Conservation (phyloP, 2,113 vertebrate genomes). For the Ifrita kowaldi region DNA sequence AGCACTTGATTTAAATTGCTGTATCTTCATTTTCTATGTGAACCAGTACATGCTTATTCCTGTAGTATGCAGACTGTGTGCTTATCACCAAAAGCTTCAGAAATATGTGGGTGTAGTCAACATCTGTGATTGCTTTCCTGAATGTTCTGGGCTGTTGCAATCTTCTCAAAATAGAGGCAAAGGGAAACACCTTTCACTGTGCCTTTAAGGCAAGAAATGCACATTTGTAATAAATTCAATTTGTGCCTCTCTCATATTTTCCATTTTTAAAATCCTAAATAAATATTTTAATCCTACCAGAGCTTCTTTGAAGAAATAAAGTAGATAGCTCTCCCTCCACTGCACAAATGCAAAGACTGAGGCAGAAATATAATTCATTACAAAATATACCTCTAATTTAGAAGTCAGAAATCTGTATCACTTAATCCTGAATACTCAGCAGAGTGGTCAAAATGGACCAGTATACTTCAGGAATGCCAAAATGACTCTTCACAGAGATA, state of each 20-base stretch:
- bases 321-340: neutral
- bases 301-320: neutral
- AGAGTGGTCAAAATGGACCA: neutral
- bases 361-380: neutral
- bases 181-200: neutral
- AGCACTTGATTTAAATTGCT: constrained; percentile 8
- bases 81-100: constrained; percentile 31
- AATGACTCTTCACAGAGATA: neutral
- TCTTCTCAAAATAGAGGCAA: constrained; percentile 15
- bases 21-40: neutral
- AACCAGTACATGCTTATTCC: constrained; percentile 40
- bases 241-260: neutral
- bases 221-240: neutral
- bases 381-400: neutral
- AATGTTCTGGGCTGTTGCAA: neutral
- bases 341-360: neutral
- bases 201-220: neutral
- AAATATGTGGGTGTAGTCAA: constrained; percentile 45
- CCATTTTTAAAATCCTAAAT: neutral
- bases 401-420: neutral
- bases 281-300: neutral
- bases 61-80: constrained; percentile 9
- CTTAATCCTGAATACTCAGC: neutral
- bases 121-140: constrained; percentile 27
- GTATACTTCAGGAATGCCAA: neutral